phyloP scores from a whole-genome alignment of 2,113 vertebrate species.

The Formicarius rufipectus region DNA sequence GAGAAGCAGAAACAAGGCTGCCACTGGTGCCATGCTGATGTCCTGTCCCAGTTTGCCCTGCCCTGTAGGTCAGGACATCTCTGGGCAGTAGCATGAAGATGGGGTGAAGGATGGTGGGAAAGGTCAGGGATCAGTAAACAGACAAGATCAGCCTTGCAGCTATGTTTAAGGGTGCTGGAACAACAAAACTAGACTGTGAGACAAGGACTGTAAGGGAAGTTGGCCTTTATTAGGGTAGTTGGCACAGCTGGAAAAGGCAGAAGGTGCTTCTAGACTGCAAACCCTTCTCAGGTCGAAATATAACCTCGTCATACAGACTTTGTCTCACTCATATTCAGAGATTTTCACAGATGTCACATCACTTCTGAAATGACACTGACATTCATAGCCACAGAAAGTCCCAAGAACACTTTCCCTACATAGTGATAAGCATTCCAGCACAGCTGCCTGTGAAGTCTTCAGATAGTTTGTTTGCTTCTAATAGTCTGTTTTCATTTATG shows the following conservation, averaged over 20 bases:
- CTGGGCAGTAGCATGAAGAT: background rate
- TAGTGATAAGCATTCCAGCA: background rate
- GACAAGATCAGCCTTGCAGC: background rate
- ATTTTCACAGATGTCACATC: background rate
- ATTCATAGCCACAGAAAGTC: background rate
- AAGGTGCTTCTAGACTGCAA: background rate
- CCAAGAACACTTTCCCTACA: background rate
- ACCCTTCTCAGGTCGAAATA: background rate
- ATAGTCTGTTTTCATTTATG: background rate
- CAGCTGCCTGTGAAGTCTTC: fast-evolving
- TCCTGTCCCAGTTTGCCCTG: background rate
- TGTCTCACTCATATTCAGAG: background rate
- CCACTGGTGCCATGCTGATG: fast-evolving
- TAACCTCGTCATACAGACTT: background rate
- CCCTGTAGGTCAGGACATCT: background rate
- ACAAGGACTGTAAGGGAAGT: background rate
- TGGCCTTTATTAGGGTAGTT: background rate
- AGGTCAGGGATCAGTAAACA: background rate
- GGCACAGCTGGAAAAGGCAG: background rate
- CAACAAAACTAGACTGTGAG: background rate
- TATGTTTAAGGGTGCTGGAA: background rate
- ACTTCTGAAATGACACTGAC: background rate
- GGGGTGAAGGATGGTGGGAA: background rate
- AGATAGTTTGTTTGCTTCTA: background rate
- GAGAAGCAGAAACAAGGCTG: background rate